Percentiles rank a stretch among this genome's conserved stretches.
Conservation (phyloP, 2,797 vertebrate genomes). For the Sebastes steindachneri region DNA sequence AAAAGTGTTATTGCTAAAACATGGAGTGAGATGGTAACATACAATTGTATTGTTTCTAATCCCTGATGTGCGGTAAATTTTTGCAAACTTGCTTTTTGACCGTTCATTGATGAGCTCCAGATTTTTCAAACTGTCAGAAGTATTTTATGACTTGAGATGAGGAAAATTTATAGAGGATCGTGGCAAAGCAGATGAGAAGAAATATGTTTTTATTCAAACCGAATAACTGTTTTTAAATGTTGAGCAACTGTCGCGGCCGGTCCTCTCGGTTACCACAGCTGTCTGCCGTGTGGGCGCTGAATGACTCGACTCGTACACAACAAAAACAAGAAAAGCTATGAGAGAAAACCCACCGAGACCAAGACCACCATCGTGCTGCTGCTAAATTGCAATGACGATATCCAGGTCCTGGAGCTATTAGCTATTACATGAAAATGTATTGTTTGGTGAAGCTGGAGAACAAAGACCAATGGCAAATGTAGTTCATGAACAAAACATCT, state of each 20-base stretch:
- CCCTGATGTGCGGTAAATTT: neutral
- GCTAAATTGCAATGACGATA: conserved; percentile 3
- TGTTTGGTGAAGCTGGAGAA: conserved; percentile 23
- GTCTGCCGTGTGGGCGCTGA: conserved; percentile 42
- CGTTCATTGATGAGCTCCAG: neutral
- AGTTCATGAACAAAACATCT: conserved; percentile 12
- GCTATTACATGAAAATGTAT: neutral
- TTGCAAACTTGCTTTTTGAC: neutral
- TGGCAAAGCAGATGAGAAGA: neutral
- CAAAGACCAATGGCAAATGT: neutral
- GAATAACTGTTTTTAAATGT: conserved; percentile 22
- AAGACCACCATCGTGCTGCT: conserved; percentile 41
- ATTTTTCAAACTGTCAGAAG: neutral
- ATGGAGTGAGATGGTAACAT: neutral
- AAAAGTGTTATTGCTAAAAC: neutral
- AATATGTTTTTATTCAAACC: conserved; percentile 18
- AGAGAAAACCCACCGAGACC: conserved; percentile 37
- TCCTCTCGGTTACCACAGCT: conserved; percentile 28
- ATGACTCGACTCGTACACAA: neutral
- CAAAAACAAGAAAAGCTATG: conserved; percentile 17
- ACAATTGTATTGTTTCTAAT: neutral
- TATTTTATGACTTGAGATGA: neutral
- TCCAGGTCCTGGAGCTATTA: neutral
- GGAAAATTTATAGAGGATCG: neutral
- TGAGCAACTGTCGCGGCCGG: conserved; percentile 9